A percentile compares a stretch with the other conserved stretches of the same genome.
Conservation (phyloP, 2,888 invertebrate species). For the Apodemia mormo region DNA sequence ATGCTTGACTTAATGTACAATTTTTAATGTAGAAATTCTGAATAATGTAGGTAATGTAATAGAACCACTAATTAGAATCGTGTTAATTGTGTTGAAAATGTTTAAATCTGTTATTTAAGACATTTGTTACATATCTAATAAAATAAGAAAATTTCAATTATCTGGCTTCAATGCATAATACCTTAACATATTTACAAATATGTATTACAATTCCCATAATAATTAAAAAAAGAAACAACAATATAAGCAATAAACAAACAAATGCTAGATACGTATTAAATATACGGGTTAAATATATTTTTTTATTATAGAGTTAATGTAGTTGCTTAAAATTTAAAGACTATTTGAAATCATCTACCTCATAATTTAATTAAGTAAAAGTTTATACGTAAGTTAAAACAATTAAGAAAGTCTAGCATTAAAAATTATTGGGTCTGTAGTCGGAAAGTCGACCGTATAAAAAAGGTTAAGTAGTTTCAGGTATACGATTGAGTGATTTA, state of each 20-base stretch:
- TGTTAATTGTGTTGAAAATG: constrained; percentile 12
- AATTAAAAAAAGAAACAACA: constrained; percentile 17
- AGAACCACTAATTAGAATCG: neutral
- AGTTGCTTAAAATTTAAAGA: constrained; percentile 70
- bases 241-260: constrained; percentile 33
- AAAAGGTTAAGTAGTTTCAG: neutral
- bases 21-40: constrained; percentile 5
- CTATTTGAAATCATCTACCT: constrained; percentile 80
- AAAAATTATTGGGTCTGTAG: constrained; percentile 7
- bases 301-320: constrained; percentile 49
- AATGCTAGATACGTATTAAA: constrained; percentile 41
- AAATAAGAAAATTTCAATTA: neutral
- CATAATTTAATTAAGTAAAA: constrained; percentile 73
- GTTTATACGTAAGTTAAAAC: constrained; percentile 73
- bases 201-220: neutral
- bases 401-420: constrained; percentile 72
- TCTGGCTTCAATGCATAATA: neutral
- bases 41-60: neutral
- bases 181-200: neutral
- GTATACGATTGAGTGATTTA: too few relatives aligned
- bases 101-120: constrained; percentile 15
- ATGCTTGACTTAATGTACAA: neutral
- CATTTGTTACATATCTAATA: constrained; percentile 18
- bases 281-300: constrained; percentile 54
- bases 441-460: neutral